These are phyloP conservation scores for Hyperoplus lanceolatus DNA, from an alignment of 2,797 vertebrate genomes.

Conservation along the genomic window DNA sequence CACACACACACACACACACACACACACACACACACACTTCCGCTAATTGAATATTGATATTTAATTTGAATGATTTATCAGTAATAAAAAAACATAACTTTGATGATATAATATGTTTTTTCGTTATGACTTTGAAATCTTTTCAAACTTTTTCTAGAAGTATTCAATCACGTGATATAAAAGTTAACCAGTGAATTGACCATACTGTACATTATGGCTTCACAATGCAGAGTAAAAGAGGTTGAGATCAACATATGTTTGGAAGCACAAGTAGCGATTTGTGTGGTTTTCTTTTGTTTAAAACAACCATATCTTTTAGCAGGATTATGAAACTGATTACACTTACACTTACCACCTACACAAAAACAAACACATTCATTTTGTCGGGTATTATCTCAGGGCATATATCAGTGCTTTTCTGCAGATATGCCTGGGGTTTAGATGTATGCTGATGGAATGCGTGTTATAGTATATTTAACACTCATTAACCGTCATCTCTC, in stretches of 20 bases:
- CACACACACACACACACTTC: slow-evolving; percentile 10
- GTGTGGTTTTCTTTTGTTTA: not conserved
- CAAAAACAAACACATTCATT: no score
- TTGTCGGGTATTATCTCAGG: no score
- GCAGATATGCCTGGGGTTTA: not conserved
- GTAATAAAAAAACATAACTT: slow-evolving; percentile 41
- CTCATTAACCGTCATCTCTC: not conserved
- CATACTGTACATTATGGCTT: not conserved
- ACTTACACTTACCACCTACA: no score
- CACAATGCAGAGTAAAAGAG: not conserved
- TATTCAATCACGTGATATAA: not conserved
- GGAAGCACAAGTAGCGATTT: not conserved
- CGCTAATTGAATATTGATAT: slow-evolving; percentile 59
- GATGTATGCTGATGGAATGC: not conserved
- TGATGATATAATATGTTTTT: slow-evolving; percentile 40
- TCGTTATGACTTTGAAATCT: slow-evolving; percentile 21
- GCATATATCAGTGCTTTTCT: no score
- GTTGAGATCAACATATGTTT: not conserved
- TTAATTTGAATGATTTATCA: slow-evolving; percentile 62
- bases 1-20: no score
- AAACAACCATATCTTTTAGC: not conserved
- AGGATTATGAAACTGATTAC: not conserved
- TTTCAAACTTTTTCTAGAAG: slow-evolving; percentile 1
- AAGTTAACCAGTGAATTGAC: no score
- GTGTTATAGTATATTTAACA: slow-evolving; percentile 6